A percentile compares a stretch with the other conserved stretches of the same genome.
These are phyloP conservation scores for Notolabrus celidotus DNA, from an alignment of 2,797 vertebrate genomes.

Conservation along the genomic window DNA sequence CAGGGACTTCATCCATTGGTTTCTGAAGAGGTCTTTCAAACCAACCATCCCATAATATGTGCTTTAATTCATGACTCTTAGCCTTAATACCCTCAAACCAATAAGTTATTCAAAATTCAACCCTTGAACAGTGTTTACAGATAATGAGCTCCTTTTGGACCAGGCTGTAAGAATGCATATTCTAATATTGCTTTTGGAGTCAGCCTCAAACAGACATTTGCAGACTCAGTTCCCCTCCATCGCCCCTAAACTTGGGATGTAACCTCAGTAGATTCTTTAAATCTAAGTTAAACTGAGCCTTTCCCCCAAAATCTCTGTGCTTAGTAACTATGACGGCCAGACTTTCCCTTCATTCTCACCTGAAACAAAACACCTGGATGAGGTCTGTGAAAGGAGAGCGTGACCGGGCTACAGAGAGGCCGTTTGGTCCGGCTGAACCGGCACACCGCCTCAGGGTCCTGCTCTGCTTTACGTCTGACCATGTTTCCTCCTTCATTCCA, in stretches of 20 bases:
- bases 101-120: too few species aligned
- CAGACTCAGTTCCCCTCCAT: too few species aligned
- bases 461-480: slow-evolving; percentile 50
- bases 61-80: slow-evolving; percentile 18
- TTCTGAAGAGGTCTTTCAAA: too few species aligned
- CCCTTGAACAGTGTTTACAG: too few species aligned
- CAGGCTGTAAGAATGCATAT: too few species aligned
- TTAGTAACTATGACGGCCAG: slow-evolving; percentile 60
- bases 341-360: slow-evolving; percentile 59
- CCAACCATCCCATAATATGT: too few species aligned
- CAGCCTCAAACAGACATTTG: too few species aligned
- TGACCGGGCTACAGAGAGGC: slow-evolving; percentile 63
- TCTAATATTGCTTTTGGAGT: too few species aligned
- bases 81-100: too few species aligned
- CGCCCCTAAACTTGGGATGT: slow-evolving; percentile 18
- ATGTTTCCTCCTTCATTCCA: slow-evolving; percentile 43
- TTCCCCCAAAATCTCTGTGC: slow-evolving; percentile 35
- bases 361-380: slow-evolving; percentile 75
- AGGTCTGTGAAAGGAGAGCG: slow-evolving; percentile 50
- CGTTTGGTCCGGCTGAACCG: slow-evolving; percentile 66
- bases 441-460: slow-evolving; percentile 48
- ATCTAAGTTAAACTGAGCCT: slow-evolving; percentile 24
- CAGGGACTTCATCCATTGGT: too few species aligned
- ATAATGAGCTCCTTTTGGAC: too few species aligned
- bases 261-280: background rate